Evolutionary conservation across 2,888 invertebrate genomes (phyloP).

Genomic region (Andricus curvator): DNA sequence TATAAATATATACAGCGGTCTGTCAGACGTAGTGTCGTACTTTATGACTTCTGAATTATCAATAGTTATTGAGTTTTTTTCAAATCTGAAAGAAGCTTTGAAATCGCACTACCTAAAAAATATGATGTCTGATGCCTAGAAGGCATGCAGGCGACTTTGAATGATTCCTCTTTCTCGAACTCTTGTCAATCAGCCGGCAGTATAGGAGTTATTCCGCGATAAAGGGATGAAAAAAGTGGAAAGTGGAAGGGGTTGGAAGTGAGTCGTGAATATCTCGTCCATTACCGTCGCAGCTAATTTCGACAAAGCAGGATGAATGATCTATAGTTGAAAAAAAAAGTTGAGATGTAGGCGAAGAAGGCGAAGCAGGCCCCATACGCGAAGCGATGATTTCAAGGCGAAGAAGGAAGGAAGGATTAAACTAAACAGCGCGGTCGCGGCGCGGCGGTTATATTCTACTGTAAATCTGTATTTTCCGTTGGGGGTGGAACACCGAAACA

Average conservation of each 20-base stretch:
- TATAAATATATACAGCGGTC: too few species aligned
- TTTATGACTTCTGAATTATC: too few species aligned
- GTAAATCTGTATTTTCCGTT: background rate
- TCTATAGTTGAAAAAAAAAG: too few species aligned
- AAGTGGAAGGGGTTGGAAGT: slow-evolving; percentile 44
- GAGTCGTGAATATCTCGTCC: slow-evolving; percentile 64
- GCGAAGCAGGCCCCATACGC: too few species aligned
- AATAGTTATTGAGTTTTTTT: too few species aligned
- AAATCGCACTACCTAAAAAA: slow-evolving; percentile 13
- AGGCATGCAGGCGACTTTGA: slow-evolving; percentile 12
- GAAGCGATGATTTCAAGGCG: too few species aligned
- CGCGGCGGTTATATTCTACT: background rate
- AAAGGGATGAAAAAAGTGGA: slow-evolving; percentile 20
- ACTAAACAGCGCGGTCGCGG: too few species aligned
- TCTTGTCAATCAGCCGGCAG: slow-evolving; percentile 9
- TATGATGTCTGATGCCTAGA: slow-evolving; percentile 14
- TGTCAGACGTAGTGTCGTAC: too few species aligned
- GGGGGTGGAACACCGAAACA: slow-evolving; percentile 65
- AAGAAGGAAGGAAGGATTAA: too few species aligned
- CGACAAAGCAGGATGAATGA: slow-evolving; percentile 57
- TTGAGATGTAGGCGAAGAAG: too few species aligned
- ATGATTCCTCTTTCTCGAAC: slow-evolving; percentile 16
- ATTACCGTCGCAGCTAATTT: slow-evolving; percentile 69
- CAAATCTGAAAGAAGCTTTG: background rate
- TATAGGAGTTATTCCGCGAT: slow-evolving; percentile 15